Evolutionary conservation across 2,888 invertebrate genomes (phyloP).

Genomic region (Aphidoletes aphidimyza): DNA sequence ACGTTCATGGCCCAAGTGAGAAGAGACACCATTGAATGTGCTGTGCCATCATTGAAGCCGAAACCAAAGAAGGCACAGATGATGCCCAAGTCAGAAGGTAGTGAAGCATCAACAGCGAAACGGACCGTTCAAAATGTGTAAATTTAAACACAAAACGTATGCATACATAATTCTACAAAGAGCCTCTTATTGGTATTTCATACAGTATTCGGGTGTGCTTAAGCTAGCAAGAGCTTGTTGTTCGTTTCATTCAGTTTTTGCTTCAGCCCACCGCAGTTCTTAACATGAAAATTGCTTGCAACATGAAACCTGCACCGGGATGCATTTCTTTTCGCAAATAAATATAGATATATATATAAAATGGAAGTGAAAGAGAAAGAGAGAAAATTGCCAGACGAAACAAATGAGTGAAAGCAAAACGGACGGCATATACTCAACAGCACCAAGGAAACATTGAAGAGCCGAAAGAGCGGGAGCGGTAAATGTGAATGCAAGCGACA

Average conservation of each 20-base stretch:
- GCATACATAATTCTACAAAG: conserved; percentile 48
- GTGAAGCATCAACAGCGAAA: conserved; percentile 38
- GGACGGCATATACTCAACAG: no score
- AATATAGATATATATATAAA: not conserved
- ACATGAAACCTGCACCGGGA: conserved; percentile 19
- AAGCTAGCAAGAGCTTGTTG: not conserved
- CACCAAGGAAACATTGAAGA: no score
- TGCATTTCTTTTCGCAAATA: conserved; percentile 11
- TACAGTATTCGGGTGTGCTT: not conserved
- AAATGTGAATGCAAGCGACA: not conserved
- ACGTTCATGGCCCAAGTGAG: not conserved
- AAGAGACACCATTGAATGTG: no score
- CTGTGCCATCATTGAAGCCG: no score
- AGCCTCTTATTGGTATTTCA: conserved; percentile 27
- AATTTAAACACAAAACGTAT: conserved; percentile 51
- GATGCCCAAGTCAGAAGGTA: conserved; percentile 30
- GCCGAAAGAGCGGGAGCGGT: no score
- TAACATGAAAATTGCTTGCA: conserved; percentile 30
- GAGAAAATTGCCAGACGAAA: not conserved
- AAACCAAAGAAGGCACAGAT: no score
- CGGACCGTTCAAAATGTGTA: conserved; percentile 44
- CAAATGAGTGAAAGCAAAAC: no score
- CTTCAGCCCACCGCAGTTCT: not conserved
- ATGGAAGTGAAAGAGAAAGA: no score
- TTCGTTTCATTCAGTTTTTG: not conserved